Evolutionary conservation across 2,797 vertebrate species (phyloP), one percentile per base, ranked within the genome.

Genomic region (Meda fulgida): DNA sequence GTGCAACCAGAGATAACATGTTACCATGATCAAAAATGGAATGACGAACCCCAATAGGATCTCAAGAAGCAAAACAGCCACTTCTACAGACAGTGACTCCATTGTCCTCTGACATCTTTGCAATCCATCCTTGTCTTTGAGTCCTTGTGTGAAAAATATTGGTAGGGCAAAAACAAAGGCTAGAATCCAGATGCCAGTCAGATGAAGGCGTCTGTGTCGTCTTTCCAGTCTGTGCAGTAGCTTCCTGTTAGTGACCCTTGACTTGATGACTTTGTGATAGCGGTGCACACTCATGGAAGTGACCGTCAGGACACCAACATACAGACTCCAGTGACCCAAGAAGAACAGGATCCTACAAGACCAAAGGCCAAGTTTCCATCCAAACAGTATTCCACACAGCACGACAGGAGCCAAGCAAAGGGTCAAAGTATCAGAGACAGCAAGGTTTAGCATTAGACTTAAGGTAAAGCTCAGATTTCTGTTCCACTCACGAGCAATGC

Each of bases 361-460:
- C 53, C 3, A n/a, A 23, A 77, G 3, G 9, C 81, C 81, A 0
- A 86, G 46, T 3, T 69, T 67, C 82, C 87, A 89, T 66, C 77
- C 82, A 36, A 40, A 29, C 2, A 85, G 58, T 7, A 91, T 55
- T 7, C 65, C 43, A 51, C 75, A 77, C 29, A 88, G 40, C 43
- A 67, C 70, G 5, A 89, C 51, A 5, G 86, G 86, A 80, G 82
- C 48, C 43, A 85, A 76, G 4, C 60, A 29, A 9, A 91, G 89
- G 0, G 75, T 80, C 78, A 91, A 60, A 9, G 76, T 38, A 80
- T 91, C 91, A 23, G 85, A 83, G 29, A 88, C 58, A 1, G 88
- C 87, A 46, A 91, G 88, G 43, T 82, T 89, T 19, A 90, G 26
- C 70, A 91, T 88, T 34, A 91, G 76, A 29, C 69, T 78, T 23